Evolutionary conservation across 2,888 invertebrate genomes (phyloP).

Genomic region (Ormyrus pomaceus): DNA sequence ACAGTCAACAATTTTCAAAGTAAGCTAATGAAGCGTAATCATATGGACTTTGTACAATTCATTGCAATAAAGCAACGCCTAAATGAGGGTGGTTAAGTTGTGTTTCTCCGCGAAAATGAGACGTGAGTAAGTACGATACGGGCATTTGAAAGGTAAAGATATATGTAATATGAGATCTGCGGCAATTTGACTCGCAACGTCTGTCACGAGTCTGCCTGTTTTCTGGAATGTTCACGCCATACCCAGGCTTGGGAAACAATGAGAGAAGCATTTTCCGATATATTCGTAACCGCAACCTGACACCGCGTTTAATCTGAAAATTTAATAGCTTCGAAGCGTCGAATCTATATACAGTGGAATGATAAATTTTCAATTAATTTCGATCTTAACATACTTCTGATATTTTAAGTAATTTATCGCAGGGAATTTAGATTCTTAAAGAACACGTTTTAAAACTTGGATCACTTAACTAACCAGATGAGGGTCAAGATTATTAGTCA

Average conservation of each 20-base stretch:
- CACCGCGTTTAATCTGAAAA: slow-evolving; percentile 13
- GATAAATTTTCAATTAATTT: too few relatives aligned
- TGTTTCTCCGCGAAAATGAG: neutral
- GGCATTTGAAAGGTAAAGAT: neutral
- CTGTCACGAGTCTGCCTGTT: slow-evolving; percentile 28
- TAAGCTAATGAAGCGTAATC: too few relatives aligned
- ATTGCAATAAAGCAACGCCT: too few relatives aligned
- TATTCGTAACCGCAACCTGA: neutral
- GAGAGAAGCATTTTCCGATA: slow-evolving; percentile 24
- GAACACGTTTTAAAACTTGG: too few relatives aligned
- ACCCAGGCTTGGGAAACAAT: slow-evolving; percentile 11
- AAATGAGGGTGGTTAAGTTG: neutral
- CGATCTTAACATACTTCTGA: too few relatives aligned
- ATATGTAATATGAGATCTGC: neutral
- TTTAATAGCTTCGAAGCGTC: slow-evolving; percentile 8
- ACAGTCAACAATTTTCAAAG: too few relatives aligned
- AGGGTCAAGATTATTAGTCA: too few relatives aligned
- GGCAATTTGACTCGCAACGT: slow-evolving; percentile 21
- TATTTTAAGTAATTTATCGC: too few relatives aligned
- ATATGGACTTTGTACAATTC: too few relatives aligned
- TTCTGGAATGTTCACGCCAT: slow-evolving; percentile 21
- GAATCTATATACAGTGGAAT: too few relatives aligned
- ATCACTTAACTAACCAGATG: too few relatives aligned
- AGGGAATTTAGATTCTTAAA: too few relatives aligned
- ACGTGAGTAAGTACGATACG: neutral